Conservation (phyloP, 2,113 vertebrate genomes). For the Rhynchopsitta pachyrhyncha region DNA sequence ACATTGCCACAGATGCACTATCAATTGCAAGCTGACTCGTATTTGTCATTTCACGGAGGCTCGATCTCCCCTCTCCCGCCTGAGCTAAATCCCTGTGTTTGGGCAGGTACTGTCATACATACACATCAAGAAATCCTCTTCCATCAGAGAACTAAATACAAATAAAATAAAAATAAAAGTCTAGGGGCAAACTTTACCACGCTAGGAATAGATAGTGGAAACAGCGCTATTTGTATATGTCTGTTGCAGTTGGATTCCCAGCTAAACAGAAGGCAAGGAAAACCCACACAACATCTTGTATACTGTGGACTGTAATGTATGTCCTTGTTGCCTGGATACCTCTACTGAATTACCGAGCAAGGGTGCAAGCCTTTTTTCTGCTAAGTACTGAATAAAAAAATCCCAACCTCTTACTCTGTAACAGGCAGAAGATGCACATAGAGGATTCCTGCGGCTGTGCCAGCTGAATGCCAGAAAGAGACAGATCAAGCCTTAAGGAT, state of each 20-base stretch:
- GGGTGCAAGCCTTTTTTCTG: background rate
- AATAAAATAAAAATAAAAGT: background rate
- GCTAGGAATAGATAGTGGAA: background rate
- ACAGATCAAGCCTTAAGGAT: conserved; percentile 43
- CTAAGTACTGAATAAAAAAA: conserved; percentile 32
- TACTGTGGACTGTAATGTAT: conserved; percentile 10
- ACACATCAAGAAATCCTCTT: background rate
- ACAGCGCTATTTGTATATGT: background rate
- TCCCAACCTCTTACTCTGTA: background rate
- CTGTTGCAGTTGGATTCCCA: background rate
- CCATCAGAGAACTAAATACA: background rate
- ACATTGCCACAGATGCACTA: background rate
- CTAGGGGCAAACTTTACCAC: background rate
- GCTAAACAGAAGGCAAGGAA: background rate
- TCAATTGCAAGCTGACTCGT: background rate
- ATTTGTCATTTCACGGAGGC: background rate
- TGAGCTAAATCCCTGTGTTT: background rate
- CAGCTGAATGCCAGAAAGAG: background rate
- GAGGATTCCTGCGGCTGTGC: background rate
- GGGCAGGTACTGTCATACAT: background rate
- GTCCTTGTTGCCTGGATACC: conserved; percentile 46
- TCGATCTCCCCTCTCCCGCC: background rate
- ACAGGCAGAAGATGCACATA: background rate
- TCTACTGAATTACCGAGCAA: background rate
- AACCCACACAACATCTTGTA: conserved; percentile 1